Evolutionary conservation across 2,797 vertebrate genomes (phyloP).

Genomic region (Lithobates pipiens): DNA sequence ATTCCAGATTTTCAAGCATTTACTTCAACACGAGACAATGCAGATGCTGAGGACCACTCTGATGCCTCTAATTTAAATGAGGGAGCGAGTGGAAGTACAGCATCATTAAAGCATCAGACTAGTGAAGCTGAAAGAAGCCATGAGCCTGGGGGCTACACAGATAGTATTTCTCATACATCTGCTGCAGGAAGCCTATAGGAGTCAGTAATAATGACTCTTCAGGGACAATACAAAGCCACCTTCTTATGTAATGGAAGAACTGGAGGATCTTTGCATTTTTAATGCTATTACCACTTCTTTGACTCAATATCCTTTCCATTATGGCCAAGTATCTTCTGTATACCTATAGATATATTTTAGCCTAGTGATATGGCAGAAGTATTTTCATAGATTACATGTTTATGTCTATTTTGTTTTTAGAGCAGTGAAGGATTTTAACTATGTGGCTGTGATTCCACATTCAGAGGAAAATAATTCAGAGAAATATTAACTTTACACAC

Average conservation of each 20-base stretch:
- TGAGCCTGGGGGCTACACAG: constrained; percentile 34
- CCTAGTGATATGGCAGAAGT: constrained; percentile 9
- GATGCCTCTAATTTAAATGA: constrained; percentile 32
- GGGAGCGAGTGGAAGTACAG: constrained; percentile 12
- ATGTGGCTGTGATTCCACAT: background rate
- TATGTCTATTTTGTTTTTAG: background rate
- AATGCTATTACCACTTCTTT: background rate
- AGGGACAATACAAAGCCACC: constrained; percentile 19
- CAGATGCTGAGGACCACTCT: constrained; percentile 12
- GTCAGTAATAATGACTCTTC: constrained; percentile 19
- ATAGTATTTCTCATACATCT: constrained; percentile 40
- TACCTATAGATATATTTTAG: background rate
- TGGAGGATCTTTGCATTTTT: background rate
- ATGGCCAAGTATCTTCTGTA: background rate
- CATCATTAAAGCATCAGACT: constrained; percentile 37
- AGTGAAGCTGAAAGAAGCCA: constrained; percentile 49
- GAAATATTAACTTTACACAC: constrained; percentile 4
- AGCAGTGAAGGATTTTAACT: background rate
- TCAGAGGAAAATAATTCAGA: background rate
- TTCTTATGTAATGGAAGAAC: constrained; percentile 27
- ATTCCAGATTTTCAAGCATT: constrained; percentile 14
- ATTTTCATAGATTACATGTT: constrained; percentile 20
- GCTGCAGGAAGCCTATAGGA: constrained; percentile 41
- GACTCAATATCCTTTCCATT: background rate
- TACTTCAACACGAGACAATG: constrained; percentile 24